Percentiles rank a stretch among this genome's conserved stretches.
Evolutionary conservation across 92 coral and sea anemone species (phyloP).

Genomic region (Parazoanthus atlanticus): DNA sequence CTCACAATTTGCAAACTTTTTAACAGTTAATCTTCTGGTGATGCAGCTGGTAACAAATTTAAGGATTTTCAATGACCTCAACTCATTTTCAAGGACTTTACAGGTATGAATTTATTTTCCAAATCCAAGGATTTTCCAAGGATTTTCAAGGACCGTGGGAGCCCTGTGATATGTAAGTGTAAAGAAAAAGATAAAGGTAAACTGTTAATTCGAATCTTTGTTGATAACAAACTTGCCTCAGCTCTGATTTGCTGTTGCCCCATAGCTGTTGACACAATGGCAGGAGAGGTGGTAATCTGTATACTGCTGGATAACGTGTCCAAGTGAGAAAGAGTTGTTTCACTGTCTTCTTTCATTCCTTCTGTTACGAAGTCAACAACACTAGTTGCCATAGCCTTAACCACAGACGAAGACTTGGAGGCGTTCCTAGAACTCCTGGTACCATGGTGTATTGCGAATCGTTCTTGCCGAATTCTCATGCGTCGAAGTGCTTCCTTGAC

Average conservation of each 20-base stretch:
- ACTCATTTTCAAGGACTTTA: too few species aligned
- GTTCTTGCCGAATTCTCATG: slow-evolving; percentile 76
- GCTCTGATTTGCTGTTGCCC: slow-evolving; percentile 79
- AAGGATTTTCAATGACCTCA: too few species aligned
- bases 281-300: slow-evolving; percentile 63
- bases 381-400: slow-evolving; percentile 69
- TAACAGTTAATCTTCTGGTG: too few species aligned
- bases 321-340: neutral
- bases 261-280: slow-evolving; percentile 77
- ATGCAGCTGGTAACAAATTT: too few species aligned
- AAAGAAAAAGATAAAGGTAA: neutral
- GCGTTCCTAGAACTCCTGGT: slow-evolving; percentile 49
- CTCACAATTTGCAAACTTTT: too few species aligned
- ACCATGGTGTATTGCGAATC: slow-evolving; percentile 62
- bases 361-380: slow-evolving; percentile 76
- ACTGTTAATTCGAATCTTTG: too few species aligned
- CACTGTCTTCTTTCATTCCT: slow-evolving; percentile 51
- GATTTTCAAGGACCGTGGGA: neutral
- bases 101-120: too few species aligned
- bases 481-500: slow-evolving; percentile 76
- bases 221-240: slow-evolving; percentile 59
- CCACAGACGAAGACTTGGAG: slow-evolving; percentile 59
- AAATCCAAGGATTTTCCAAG: too few species aligned
- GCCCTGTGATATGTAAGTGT: neutral
- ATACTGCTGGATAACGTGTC: slow-evolving; percentile 14